Conservation (phyloP, 2,888 invertebrate genomes). For the Drosophila picticornis region DNA sequence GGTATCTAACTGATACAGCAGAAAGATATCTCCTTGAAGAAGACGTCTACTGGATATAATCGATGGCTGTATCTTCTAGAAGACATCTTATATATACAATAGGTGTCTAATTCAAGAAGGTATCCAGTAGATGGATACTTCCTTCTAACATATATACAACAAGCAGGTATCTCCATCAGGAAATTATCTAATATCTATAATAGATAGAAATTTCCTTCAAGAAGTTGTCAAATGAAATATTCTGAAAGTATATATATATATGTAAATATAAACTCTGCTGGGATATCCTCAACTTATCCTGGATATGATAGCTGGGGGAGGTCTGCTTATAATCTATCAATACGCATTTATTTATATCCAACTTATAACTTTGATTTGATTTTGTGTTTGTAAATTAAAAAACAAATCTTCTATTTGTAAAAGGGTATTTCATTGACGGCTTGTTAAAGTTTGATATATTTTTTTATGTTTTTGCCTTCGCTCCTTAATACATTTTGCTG, state of each 20-base stretch:
- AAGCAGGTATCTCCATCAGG: background rate
- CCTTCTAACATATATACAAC: too few species aligned
- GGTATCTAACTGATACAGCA: background rate
- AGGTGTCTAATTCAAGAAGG: too few species aligned
- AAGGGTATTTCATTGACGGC: slow-evolving; percentile 12
- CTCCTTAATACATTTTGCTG: slow-evolving; percentile 43
- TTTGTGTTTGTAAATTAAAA: background rate
- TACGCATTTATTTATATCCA: too few species aligned
- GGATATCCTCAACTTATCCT: background rate
- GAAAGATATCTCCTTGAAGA: too few species aligned
- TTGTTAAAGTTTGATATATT: background rate
- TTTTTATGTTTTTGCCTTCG: background rate
- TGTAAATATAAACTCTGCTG: background rate
- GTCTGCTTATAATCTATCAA: too few species aligned
- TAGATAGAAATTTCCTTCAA: background rate
- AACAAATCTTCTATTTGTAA: background rate
- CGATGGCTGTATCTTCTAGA: background rate
- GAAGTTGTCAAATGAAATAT: too few species aligned
- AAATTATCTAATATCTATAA: background rate
- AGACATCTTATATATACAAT: background rate
- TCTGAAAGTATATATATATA: too few species aligned
- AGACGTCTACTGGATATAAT: background rate
- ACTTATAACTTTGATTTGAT: too few species aligned
- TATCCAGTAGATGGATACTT: too few species aligned
- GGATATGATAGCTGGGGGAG: background rate